Conservation (phyloP, 2,113 vertebrate genomes). For the Peromyscus polionotus region DNA sequence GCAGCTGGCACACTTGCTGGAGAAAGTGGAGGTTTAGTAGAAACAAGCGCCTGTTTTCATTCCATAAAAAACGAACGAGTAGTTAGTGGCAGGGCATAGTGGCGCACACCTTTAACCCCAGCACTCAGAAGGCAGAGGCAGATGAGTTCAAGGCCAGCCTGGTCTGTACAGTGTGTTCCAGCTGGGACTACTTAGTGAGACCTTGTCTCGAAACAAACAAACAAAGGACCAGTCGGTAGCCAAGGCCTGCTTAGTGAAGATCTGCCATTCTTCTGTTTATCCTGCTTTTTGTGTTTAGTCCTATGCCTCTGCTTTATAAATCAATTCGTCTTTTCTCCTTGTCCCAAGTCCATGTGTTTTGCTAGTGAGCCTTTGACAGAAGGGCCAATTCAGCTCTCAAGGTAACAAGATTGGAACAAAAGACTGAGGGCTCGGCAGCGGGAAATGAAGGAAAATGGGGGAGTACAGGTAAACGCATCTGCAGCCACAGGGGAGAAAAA, state of each 20-base stretch:
- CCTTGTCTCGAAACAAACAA: neutral
- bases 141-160: neutral
- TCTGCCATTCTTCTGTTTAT: neutral
- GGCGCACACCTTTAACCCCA: neutral
- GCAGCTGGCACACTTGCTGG: neutral
- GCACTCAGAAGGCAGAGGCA: neutral
- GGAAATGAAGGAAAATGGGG: neutral
- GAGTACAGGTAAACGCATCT: neutral
- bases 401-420: neutral
- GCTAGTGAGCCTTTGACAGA: neutral
- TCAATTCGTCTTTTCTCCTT: neutral
- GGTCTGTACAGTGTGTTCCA: neutral
- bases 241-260: neutral
- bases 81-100: neutral
- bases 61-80: neutral
- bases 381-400: neutral
- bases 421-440: neutral
- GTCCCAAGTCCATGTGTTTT: neutral
- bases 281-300: neutral
- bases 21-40: slow-evolving; percentile 13
- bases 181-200: neutral
- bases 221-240: neutral
- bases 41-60: slow-evolving; percentile 17
- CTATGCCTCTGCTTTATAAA: slow-evolving; percentile 33
- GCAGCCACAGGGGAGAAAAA: neutral